Evolutionary conservation across 1,140 invertebrate species (phyloP), one percentile per base, ranked within the genome.

Genomic region (Oncopeltus fasciatus): DNA sequence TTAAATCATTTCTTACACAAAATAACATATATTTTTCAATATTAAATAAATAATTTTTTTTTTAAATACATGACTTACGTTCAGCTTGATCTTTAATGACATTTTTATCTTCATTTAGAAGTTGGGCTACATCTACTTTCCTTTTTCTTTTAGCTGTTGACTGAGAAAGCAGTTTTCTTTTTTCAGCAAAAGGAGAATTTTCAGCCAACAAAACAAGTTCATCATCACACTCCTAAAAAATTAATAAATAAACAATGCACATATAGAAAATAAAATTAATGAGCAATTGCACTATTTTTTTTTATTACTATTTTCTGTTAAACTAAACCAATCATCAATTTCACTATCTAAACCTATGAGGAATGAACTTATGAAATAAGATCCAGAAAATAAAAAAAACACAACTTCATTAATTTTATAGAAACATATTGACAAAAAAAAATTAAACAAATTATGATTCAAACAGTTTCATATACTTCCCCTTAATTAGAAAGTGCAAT

Each of bases 161-260:
- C 8, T 57, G 38, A 0, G 31, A 4, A 3, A n/a, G 51, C 3
- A 11, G 27, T 57, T 62, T 62, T 21, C 61, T 62, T 20, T 62
- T 62, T 26, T 62, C 61, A 18, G 28, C 24, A 24, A 21, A n/a
- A n/a, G 51, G 28, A 2, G 61, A 56, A 57, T 44, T 62, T 31
- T 44, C 31, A 2, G 49, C 51, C 27, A 33, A 21, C 16, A 62
- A 20, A 31, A 62, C 51, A 21, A 62, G 46, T 14, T 62, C 61
- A n/a, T 62, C 61, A 33, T 57, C 56, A 18, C 56, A 57, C 26
- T 57, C 56, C 56, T 57, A 38, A 29, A 56, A 24, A 24, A 56
- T 11, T 9, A 56, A 9, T 24, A 14, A 56, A 56, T 26, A 56
- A n/a, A n/a, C n/a, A n/a, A n/a, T n/a, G n/a, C n/a, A n/a, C n/a